These are phyloP conservation scores for Lucifuga dentata DNA, from an alignment of 2,113 vertebrate species.

Conservation along the genomic window DNA sequence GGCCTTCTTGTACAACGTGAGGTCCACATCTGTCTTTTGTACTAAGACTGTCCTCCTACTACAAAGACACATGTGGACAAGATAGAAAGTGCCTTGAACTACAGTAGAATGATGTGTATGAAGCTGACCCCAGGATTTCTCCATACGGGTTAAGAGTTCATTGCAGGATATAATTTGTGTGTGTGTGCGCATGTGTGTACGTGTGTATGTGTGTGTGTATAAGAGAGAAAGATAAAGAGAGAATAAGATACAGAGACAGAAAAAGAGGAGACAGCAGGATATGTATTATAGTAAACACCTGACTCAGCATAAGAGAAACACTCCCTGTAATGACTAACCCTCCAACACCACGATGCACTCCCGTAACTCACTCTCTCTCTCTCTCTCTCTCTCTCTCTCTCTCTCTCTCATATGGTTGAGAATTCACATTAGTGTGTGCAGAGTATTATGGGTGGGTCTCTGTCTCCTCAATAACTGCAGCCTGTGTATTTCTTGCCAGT, in stretches of 20 bases:
- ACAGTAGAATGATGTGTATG: too few species aligned
- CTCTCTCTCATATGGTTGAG: not conserved
- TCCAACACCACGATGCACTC: slow-evolving; percentile 23
- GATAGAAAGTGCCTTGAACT: too few species aligned
- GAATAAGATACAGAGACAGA: not conserved
- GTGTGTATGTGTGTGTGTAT: slow-evolving; percentile 20
- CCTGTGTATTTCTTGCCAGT: not conserved
- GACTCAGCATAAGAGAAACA: slow-evolving; percentile 72
- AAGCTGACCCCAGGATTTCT: slow-evolving; percentile 16
- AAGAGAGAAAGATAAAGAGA: too few species aligned
- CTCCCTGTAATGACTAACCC: slow-evolving; percentile 59
- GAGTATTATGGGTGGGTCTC: slow-evolving; percentile 14
- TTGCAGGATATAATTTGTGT: not conserved
- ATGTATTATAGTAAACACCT: slow-evolving; percentile 63
- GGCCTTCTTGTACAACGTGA: too few species aligned
- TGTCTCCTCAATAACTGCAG: slow-evolving; percentile 1
- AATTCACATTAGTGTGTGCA: not conserved
- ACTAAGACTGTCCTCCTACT: too few species aligned
- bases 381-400: not conserved
- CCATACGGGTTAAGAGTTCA: slow-evolving; percentile 28
- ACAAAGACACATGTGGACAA: too few species aligned
- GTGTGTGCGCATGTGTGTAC: not conserved
- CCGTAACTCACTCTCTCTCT: not conserved
- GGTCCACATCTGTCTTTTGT: too few species aligned
- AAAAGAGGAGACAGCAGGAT: slow-evolving; percentile 32